These are phyloP conservation scores for Cephus pygmeus DNA, from an alignment of 2,888 invertebrate species.

Conservation along the genomic window DNA sequence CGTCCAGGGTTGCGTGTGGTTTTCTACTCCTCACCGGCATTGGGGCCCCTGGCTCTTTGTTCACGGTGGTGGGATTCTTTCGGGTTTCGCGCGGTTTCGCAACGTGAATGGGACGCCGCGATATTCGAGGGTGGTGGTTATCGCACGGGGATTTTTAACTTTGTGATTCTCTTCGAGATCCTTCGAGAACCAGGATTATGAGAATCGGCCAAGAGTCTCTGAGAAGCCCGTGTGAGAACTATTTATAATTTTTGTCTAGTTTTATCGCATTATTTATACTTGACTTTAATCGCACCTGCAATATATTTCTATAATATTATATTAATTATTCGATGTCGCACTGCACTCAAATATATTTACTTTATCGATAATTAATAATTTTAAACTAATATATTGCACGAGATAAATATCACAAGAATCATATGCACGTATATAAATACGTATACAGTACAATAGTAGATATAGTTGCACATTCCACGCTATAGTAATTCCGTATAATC, in stretches of 20 bases:
- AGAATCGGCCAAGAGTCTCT: background rate
- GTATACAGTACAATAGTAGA: background rate
- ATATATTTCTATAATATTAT: background rate
- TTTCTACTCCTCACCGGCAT: slow-evolving; percentile 14
- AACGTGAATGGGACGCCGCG: background rate
- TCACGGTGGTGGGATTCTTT: background rate
- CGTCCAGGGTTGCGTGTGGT: slow-evolving; percentile 9
- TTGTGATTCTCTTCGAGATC: background rate
- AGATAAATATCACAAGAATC: background rate
- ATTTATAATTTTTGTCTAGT: background rate
- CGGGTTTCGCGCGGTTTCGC: background rate
- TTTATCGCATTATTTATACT: background rate
- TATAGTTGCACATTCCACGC: background rate
- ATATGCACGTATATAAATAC: background rate
- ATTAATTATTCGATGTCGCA: background rate
- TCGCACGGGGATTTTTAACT: background rate
- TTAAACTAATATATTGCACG: background rate
- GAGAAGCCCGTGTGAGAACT: background rate
- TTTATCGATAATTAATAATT: background rate
- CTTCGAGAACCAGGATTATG: background rate
- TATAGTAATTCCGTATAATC: background rate
- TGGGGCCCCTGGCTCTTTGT: background rate
- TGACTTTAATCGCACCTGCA: background rate
- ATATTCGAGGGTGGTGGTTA: background rate
- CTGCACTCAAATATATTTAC: background rate